phyloP scores from a whole-genome alignment of 2,888 invertebrate genomes.

The Leptinotarsa rubiginosa region DNA sequence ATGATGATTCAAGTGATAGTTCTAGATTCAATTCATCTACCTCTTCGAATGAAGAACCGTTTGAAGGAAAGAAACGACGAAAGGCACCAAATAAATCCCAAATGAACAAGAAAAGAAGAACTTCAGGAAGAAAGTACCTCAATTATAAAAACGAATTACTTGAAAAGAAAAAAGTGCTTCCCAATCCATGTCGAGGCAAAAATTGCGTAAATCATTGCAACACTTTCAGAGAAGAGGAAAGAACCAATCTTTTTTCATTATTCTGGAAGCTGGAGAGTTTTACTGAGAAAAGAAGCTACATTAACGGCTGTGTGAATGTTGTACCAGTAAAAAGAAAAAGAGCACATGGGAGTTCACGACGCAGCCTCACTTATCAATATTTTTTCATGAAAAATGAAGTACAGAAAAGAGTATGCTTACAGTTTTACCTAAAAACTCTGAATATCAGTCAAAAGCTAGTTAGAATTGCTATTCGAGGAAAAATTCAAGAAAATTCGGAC shows the following conservation, averaged over 20 bases:
- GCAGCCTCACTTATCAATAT: constrained; percentile 28
- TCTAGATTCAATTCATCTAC: constrained; percentile 12
- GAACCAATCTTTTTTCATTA: constrained; percentile 14
- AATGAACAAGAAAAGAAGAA: constrained; percentile 29
- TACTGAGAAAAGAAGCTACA: constrained; percentile 23
- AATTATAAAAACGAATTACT: constrained; percentile 26
- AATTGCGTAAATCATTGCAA: constrained; percentile 25
- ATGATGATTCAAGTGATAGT: constrained; percentile 23
- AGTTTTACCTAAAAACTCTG: constrained; percentile 23
- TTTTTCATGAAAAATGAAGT: constrained; percentile 18
- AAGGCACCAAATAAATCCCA: constrained; percentile 25
- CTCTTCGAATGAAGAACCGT: constrained; percentile 17
- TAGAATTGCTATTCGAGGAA: constrained; percentile 17
- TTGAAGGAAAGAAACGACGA: constrained; percentile 19
- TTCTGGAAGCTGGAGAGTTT: constrained; percentile 28
- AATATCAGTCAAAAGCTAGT: constrained; percentile 21
- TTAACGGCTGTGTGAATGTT: constrained; percentile 28
- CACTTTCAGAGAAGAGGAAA: constrained; percentile 24
- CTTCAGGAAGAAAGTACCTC: constrained; percentile 24
- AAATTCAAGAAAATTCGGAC: constrained; percentile 25
- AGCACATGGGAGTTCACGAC: constrained; percentile 19
- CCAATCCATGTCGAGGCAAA: constrained; percentile 24
- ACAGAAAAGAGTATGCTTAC: constrained; percentile 23
- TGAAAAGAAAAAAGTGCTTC: constrained; percentile 19
- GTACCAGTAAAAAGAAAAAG: constrained; percentile 27